Evolutionary conservation across 2,888 invertebrate species (phyloP), one percentile per base, ranked within the genome.

Genomic region (Parnassius glacialis): DNA sequence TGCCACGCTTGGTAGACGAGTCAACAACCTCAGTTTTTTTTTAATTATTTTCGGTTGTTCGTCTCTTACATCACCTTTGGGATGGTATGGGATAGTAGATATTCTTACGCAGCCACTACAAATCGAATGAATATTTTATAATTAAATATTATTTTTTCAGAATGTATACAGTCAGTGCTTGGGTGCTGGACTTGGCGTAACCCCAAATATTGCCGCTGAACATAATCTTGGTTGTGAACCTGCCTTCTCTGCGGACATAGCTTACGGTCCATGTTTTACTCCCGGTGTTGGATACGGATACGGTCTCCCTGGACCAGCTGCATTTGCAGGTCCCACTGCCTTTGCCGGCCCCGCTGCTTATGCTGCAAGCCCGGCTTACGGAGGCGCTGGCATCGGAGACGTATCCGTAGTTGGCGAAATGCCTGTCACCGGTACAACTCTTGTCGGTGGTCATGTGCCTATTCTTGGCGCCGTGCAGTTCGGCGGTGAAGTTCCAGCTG

Each of bases 161-260:
- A 47, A 53, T 48, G 59, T 41, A 11, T 59, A 47, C 47, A 48
- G 59, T 11, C 45, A 59, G 10, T 53, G 59, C 10, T 3, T 53
- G 9, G 53, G 59, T 7, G 12, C 13, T 20, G 59, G 59, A n/a
- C 43, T 57, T 42, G 57, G 57, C 16, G n/a, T 57, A 13, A 50
- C 47, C 13, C 56, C 56, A 11, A 34, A 10, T n/a, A 34, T 57
- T 13, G 56, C 16, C 34, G 48, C 66, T 91, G 81, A 42, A 94
- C 92, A 61, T 93, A 84, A 47, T 92, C 56, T 41, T 2, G 56
- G 57, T 13, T 51, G 13, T 11, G 57, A n/a, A 9, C 57, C 57
- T n/a, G 57, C 42, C 50, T 12, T 57, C 2, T 34, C 34, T 10
- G n/a, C 45, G 3, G 57, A 20, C 34, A 16, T 42, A n/a, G 48